A percentile compares a stretch with the other conserved stretches of the same genome.
Evolutionary conservation across 2,888 invertebrate genomes (phyloP).

Genomic region (Hanleya hanleyi): DNA sequence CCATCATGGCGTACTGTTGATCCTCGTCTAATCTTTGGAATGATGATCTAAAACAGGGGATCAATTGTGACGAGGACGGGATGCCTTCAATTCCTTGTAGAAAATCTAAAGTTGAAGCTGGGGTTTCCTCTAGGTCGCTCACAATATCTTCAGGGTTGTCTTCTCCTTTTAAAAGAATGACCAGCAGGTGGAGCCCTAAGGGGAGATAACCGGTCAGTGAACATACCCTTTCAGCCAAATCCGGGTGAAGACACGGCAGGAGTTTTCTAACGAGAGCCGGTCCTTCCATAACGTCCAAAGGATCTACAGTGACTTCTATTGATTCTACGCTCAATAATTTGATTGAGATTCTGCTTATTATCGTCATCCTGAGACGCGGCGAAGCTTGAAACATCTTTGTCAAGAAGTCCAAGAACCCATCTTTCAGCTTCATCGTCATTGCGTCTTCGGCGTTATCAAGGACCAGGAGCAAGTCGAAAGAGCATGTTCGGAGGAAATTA

Average conservation of each 20-base stretch:
- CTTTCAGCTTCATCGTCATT: neutral
- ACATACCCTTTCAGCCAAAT: neutral
- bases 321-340: neutral
- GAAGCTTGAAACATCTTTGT: neutral
- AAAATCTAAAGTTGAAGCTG: neutral
- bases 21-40: neutral
- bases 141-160: neutral
- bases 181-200: neutral
- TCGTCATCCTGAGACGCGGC: neutral
- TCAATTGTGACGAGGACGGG: neutral
- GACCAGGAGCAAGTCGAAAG: neutral
- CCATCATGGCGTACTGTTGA: neutral
- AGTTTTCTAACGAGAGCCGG: neutral
- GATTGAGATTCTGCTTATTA: neutral
- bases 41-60: neutral
- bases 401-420: neutral
- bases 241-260: neutral
- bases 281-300: neutral
- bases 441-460: neutral
- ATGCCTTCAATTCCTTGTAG: neutral
- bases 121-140: neutral
- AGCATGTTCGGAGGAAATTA: neutral
- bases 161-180: neutral
- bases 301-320: neutral
- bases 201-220: neutral